Percentiles rank a stretch among this genome's conserved stretches.
These are phyloP conservation scores for Lasioglossum leucozonium DNA, from an alignment of 2,888 invertebrate species.

Conservation along the genomic window DNA sequence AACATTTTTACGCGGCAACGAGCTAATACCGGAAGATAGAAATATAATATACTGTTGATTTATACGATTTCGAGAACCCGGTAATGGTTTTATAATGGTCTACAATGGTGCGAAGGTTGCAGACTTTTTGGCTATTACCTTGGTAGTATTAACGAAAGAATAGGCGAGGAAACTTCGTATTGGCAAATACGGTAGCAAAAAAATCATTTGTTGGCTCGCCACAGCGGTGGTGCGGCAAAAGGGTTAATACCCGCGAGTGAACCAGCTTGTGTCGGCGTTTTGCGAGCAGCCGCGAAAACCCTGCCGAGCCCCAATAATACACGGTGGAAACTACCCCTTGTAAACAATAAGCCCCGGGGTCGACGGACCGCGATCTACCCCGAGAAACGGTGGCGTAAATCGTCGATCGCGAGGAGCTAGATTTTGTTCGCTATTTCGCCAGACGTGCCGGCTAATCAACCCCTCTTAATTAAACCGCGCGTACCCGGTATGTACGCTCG, in stretches of 20 bases:
- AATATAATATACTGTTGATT: too few relatives aligned
- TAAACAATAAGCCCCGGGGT: conserved; percentile 7
- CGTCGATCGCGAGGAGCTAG: not conserved
- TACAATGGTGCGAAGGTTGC: not conserved
- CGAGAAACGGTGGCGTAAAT: conserved; percentile 1
- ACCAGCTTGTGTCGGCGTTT: not conserved
- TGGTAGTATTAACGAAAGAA: too few relatives aligned
- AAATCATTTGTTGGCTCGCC: not conserved
- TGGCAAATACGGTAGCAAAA: too few relatives aligned
- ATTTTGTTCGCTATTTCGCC: not conserved
- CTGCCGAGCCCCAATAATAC: conserved; percentile 1
- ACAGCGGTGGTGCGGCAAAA: not conserved
- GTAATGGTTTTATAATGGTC: not conserved
- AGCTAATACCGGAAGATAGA: too few relatives aligned
- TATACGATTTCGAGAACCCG: not conserved
- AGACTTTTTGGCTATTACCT: too few relatives aligned
- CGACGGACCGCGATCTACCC: conserved; percentile 5
- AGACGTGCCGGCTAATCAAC: not conserved
- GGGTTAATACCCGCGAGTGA: conserved; percentile 6
- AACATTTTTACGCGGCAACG: not conserved
- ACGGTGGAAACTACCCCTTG: conserved; percentile 5
- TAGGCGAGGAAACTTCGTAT: too few relatives aligned
- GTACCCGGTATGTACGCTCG: not conserved
- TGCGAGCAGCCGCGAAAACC: conserved; percentile 1
- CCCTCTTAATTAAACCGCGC: not conserved